A percentile compares a stretch with the other conserved stretches of the same genome.
phyloP scores from a whole-genome alignment of 2,888 invertebrate species.

The Drosophila recens region DNA sequence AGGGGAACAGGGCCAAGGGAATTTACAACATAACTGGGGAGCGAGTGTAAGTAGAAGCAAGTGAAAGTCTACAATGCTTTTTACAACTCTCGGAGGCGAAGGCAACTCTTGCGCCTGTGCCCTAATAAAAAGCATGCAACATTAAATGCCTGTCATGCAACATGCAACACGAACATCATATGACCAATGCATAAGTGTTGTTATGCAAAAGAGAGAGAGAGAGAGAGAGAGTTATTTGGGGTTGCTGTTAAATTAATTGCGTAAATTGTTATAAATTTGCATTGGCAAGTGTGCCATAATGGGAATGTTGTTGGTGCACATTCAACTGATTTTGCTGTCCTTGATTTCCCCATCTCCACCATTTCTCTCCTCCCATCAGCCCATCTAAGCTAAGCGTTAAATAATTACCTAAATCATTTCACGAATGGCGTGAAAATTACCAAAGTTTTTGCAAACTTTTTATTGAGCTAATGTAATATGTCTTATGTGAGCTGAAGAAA shows the following conservation, averaged over 20 bases:
- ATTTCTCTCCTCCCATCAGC: not conserved
- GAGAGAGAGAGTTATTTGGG: not conserved
- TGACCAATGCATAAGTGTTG: not conserved
- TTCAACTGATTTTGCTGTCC: not conserved
- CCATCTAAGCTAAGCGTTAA: conserved; percentile 10
- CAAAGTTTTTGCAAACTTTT: conserved; percentile 19
- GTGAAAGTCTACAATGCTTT: conserved; percentile 42
- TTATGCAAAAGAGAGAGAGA: no score
- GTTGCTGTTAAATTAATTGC: conserved; percentile 56
- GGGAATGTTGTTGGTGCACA: not conserved
- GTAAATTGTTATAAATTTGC: conserved; percentile 46
- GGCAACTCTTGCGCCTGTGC: conserved; percentile 28
- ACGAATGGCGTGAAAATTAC: conserved; percentile 23
- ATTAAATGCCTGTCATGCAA: conserved; percentile 32
- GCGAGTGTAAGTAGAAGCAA: conserved; percentile 13
- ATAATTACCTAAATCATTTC: conserved; percentile 20
- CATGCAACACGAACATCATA: not conserved
- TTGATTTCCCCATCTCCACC: not conserved
- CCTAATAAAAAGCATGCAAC: conserved; percentile 27
- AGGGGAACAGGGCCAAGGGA: not conserved
- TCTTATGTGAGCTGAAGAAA: not conserved
- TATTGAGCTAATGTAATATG: conserved; percentile 2
- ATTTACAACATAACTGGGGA: conserved; percentile 19
- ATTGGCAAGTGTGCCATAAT: conserved; percentile 19
- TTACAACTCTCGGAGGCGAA: conserved; percentile 15